Percentiles rank a stretch among this genome's conserved stretches.
These are phyloP conservation scores for Pseudonaja textilis DNA, from an alignment of 2,113 vertebrate genomes.

Conservation along the genomic window DNA sequence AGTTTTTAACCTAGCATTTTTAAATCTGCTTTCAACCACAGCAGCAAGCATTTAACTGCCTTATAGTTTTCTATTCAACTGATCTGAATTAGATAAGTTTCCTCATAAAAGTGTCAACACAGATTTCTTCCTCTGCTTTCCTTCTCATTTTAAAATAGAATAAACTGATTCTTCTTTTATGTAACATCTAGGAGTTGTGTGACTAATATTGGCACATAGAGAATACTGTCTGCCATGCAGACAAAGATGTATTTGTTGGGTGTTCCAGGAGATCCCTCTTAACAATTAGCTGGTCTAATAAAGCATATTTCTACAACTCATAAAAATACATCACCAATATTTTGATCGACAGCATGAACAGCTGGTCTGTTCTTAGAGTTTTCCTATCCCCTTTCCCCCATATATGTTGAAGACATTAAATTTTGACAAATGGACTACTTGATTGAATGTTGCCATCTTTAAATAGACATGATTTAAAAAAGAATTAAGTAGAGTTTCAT, in stretches of 20 bases:
- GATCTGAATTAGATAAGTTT: not conserved
- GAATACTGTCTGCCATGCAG: not conserved
- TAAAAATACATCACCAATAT: not conserved
- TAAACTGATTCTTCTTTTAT: not conserved
- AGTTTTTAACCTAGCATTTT: slow-evolving; percentile 15
- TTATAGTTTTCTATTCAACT: slow-evolving; percentile 4
- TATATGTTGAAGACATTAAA: not conserved
- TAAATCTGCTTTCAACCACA: slow-evolving; percentile 27
- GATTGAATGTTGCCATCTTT: fast-evolving
- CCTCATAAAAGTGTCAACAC: slow-evolving; percentile 31
- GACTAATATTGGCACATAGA: not conserved
- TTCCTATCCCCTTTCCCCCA: not conserved
- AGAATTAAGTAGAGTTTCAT: not conserved
- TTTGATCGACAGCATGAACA: not conserved
- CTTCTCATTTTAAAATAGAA: not conserved
- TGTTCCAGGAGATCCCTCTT: slow-evolving; percentile 19
- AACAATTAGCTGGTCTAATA: not conserved
- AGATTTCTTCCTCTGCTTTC: not conserved
- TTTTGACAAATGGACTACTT: not conserved
- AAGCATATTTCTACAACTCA: not conserved
- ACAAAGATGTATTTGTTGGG: not conserved
- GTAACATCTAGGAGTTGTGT: not conserved
- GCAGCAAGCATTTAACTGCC: not conserved
- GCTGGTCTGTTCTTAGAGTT: not conserved
- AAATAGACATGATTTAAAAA: fast-evolving